Conservation (phyloP, 2,888 invertebrate species). For the Chrysopilus asiliformis region DNA sequence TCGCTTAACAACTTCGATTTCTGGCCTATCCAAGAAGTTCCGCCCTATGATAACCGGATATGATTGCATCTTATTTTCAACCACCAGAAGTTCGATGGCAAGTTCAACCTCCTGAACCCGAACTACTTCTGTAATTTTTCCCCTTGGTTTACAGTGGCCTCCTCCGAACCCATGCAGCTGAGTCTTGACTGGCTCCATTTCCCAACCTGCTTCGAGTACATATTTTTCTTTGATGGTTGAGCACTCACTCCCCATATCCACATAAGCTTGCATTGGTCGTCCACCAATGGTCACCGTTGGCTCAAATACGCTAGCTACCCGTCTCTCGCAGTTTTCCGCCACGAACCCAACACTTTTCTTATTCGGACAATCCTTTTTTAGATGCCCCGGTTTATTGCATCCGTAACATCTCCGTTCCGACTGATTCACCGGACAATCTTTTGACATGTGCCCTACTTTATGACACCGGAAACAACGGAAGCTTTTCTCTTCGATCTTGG, state of each 20-base stretch:
- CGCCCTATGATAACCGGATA: neutral
- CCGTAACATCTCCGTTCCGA: neutral
- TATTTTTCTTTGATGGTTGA: neutral
- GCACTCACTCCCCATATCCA: slow-evolving; percentile 1
- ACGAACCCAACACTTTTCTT: too few relatives aligned
- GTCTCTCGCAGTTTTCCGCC: too few relatives aligned
- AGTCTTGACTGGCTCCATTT: neutral
- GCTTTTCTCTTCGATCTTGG: too few relatives aligned
- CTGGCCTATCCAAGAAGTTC: slow-evolving; percentile 1
- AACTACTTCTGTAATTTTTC: neutral
- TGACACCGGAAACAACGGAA: slow-evolving; percentile 1
- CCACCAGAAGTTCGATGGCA: neutral
- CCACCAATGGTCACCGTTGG: neutral
- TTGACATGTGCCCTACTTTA: neutral
- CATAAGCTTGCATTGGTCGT: neutral
- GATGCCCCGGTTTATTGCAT: neutral
- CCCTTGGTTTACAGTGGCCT: neutral
- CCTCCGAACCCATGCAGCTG: slow-evolving; percentile 1
- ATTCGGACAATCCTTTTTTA: neutral
- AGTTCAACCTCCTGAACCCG: neutral
- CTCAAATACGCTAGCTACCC: too few relatives aligned
- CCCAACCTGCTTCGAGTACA: neutral
- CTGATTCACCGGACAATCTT: neutral
- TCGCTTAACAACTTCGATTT: slow-evolving; percentile 1
- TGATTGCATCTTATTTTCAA: neutral